Conservation (phyloP, 2,113 vertebrate genomes). For the Strigops habroptila region DNA sequence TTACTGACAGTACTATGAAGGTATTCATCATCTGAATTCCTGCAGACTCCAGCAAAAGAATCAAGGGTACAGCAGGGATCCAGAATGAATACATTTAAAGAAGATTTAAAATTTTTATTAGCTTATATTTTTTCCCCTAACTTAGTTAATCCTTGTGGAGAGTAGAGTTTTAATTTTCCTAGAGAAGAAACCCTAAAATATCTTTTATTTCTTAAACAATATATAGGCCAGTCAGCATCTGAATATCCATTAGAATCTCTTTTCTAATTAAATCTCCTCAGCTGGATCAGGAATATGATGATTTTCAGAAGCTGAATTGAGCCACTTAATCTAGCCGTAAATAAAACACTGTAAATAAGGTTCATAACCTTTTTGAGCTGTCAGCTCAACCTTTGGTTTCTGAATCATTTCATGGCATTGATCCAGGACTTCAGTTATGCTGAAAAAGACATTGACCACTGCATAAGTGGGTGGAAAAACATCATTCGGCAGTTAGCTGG, state of each 20-base stretch:
- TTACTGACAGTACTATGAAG: not conserved
- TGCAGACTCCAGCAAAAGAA: not conserved
- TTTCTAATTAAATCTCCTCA: not conserved
- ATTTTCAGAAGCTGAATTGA: not conserved
- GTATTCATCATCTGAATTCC: not conserved
- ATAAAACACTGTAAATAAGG: not conserved
- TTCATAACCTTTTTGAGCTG: not conserved
- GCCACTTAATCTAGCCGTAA: no score
- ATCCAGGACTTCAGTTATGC: not conserved
- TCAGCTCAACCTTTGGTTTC: not conserved
- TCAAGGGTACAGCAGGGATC: not conserved
- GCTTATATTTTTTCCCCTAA: not conserved
- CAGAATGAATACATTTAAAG: not conserved
- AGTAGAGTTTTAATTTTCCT: not conserved
- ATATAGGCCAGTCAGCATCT: not conserved
- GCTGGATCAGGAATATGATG: not conserved
- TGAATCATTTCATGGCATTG: not conserved
- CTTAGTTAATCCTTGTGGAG: not conserved
- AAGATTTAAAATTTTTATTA: not conserved
- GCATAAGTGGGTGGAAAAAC: constrained; percentile 8
- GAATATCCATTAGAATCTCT: not conserved
- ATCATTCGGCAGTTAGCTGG: not conserved
- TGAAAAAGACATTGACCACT: constrained; percentile 11
- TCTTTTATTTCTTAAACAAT: not conserved
- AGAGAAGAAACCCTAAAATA: not conserved